Evolutionary conservation across 2,888 invertebrate genomes (phyloP).

Genomic region (Pocota personata): DNA sequence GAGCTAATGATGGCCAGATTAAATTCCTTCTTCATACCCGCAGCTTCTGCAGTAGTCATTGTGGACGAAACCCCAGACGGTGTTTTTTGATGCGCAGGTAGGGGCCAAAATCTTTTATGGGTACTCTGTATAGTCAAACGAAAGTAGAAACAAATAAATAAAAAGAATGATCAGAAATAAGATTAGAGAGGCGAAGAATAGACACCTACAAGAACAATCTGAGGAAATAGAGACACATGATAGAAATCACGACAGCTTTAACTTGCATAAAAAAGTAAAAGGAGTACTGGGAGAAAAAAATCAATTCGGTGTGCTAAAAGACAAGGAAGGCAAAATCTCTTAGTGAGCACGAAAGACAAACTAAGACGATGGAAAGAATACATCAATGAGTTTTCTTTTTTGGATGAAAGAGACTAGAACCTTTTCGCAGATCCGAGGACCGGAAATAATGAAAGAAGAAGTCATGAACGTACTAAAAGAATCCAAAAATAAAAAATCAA

Average conservation of each 20-base stretch:
- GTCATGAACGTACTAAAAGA: background rate
- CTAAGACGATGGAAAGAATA: conserved; percentile 1
- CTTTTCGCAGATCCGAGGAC: background rate
- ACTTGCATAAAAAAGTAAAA: background rate
- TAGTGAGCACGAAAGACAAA: background rate
- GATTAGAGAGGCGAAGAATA: conserved; percentile 3
- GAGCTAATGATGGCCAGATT: too few relatives aligned
- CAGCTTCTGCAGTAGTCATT: too few relatives aligned
- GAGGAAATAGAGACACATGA: background rate
- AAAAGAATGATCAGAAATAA: background rate
- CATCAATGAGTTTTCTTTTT: conserved; percentile 13
- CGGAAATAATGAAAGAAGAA: conserved; percentile 6
- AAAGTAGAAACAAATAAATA: background rate
- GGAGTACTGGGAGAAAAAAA: background rate
- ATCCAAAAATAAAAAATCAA: conserved; percentile 4
- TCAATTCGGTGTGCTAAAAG: background rate
- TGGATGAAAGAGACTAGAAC: background rate
- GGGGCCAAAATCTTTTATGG: too few relatives aligned
- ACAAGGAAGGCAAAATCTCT: background rate
- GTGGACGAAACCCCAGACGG: too few relatives aligned
- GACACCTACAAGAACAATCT: background rate
- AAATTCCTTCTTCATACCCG: too few relatives aligned
- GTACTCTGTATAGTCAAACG: too few relatives aligned
- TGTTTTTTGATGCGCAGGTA: too few relatives aligned
- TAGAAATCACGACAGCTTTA: conserved; percentile 6